phyloP scores from a whole-genome alignment of 2,888 invertebrate species.

The Agrochola litura region DNA sequence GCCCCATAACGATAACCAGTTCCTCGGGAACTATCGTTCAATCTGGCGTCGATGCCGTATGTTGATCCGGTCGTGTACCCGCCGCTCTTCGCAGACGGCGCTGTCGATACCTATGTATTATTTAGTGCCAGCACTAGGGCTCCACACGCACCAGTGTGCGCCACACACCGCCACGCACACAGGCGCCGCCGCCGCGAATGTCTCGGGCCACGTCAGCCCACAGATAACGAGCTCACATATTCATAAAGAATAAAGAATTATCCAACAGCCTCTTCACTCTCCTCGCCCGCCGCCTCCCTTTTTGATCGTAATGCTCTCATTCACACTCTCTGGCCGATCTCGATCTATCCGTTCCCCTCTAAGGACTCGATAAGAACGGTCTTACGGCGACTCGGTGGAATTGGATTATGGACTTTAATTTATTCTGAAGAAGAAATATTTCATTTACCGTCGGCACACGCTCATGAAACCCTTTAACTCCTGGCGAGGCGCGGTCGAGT shows the following conservation, averaged over 20 bases:
- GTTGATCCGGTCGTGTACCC: slow-evolving; percentile 91
- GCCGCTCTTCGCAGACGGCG: slow-evolving; percentile 88
- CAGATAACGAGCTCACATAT: slow-evolving; percentile 90
- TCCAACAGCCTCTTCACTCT: slow-evolving; percentile 83
- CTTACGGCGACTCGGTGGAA: slow-evolving; percentile 78
- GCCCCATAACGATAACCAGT: slow-evolving; percentile 91
- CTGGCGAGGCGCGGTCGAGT: slow-evolving; percentile 77
- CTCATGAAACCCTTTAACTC: slow-evolving; percentile 88
- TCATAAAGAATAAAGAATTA: slow-evolving; percentile 91
- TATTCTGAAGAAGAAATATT: slow-evolving; percentile 89
- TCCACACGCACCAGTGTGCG: slow-evolving; percentile 71
- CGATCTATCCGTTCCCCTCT: slow-evolving; percentile 89
- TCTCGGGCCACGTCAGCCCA: slow-evolving; percentile 83
- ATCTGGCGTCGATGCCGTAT: slow-evolving; percentile 90
- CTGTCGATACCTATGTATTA: slow-evolving; percentile 90
- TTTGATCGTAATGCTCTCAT: slow-evolving; percentile 88
- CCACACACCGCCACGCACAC: slow-evolving; percentile 74
- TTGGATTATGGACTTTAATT: slow-evolving; percentile 90
- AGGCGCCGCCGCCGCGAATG: slow-evolving; percentile 76
- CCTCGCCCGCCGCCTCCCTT: slow-evolving; percentile 78
- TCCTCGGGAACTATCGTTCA: slow-evolving; percentile 91
- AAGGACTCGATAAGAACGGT: slow-evolving; percentile 82
- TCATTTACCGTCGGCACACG: slow-evolving; percentile 84
- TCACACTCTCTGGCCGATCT: slow-evolving; percentile 88
- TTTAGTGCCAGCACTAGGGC: slow-evolving; percentile 87